Evolutionary conservation across 2,888 invertebrate species (phyloP).

Genomic region (Brachyptera putata): DNA sequence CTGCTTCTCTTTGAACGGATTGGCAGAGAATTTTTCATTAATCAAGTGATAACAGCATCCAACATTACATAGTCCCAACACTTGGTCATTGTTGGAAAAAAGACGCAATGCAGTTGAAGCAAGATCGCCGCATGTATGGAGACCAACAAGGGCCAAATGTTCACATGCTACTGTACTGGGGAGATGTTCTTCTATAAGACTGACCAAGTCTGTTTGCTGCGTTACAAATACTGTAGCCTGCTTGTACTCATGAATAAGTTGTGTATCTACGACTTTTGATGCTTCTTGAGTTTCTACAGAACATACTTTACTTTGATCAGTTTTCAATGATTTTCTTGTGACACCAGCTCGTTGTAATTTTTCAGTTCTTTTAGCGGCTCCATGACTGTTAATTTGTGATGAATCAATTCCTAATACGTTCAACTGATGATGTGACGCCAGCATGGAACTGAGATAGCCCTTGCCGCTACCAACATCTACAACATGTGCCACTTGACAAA

Average conservation of each 20-base stretch:
- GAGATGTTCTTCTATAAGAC: slow-evolving; percentile 40
- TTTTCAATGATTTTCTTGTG: not conserved
- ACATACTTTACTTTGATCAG: too few species aligned
- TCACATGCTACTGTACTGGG: not conserved
- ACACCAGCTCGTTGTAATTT: slow-evolving; percentile 35
- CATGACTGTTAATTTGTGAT: slow-evolving; percentile 59
- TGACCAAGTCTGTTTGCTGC: slow-evolving; percentile 51
- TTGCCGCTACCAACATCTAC: slow-evolving; percentile 89
- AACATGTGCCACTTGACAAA: slow-evolving; percentile 48
- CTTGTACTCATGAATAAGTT: too few species aligned
- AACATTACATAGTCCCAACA: slow-evolving; percentile 67
- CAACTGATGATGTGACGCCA: slow-evolving; percentile 65
- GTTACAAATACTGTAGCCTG: slow-evolving; percentile 60
- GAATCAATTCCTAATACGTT: slow-evolving; percentile 81
- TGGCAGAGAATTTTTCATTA: slow-evolving; percentile 51
- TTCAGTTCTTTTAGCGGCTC: slow-evolving; percentile 54
- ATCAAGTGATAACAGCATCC: slow-evolving; percentile 89
- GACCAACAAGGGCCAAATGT: slow-evolving; percentile 53
- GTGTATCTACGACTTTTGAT: too few species aligned
- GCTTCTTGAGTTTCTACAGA: not conserved
- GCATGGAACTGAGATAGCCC: slow-evolving; percentile 74
- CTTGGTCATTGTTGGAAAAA: slow-evolving; percentile 54
- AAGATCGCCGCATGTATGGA: slow-evolving; percentile 88
- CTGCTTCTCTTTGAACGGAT: slow-evolving; percentile 42
- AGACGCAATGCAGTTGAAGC: slow-evolving; percentile 67